These are phyloP conservation scores for Crotalus viridis DNA, from an alignment of 2,113 vertebrate genomes.

Conservation along the genomic window DNA sequence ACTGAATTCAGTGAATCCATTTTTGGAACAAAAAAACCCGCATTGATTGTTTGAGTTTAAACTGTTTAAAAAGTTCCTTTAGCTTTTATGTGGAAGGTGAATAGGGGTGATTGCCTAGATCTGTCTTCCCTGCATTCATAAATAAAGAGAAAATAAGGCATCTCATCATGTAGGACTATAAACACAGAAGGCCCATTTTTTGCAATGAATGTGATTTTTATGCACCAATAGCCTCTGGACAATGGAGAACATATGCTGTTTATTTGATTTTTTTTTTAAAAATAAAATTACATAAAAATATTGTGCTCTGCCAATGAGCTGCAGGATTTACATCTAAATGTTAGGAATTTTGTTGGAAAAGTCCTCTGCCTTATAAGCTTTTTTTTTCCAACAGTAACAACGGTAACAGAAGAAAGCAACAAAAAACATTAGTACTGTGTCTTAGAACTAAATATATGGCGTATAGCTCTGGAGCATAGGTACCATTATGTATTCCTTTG, in stretches of 20 bases:
- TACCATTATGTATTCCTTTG: neutral
- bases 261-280: neutral
- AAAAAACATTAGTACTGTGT: neutral
- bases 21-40: neutral
- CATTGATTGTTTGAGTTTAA: neutral
- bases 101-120: neutral
- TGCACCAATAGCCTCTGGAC: neutral
- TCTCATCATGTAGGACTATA: neutral
- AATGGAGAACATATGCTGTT: neutral
- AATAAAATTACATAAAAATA: neutral
- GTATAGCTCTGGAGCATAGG: neutral
- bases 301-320: neutral
- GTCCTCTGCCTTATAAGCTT: neutral
- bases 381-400: neutral
- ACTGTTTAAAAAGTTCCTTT: constrained; percentile 12
- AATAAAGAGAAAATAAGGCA: neutral
- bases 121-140: neutral
- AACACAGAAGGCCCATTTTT: neutral
- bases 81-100: neutral
- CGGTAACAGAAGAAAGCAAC: neutral
- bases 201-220: neutral
- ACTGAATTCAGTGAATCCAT: neutral
- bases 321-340: neutral
- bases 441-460: neutral
- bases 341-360: neutral